Evolutionary conservation across 2,113 vertebrate species (phyloP).

Genomic region (Mystacornis crossleyi): DNA sequence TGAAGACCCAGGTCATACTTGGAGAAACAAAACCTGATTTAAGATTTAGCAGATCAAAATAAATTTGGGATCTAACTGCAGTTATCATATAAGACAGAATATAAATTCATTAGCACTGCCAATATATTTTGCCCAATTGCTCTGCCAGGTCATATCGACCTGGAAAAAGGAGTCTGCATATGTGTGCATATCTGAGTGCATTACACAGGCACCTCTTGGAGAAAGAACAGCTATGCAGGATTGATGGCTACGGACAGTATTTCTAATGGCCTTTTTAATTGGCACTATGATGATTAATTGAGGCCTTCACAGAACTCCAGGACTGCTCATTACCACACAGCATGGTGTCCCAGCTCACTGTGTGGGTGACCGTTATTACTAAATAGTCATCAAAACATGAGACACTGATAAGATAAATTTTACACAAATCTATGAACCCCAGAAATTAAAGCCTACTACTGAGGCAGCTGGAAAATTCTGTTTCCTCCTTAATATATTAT

Average conservation of each 20-base stretch:
- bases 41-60: background rate
- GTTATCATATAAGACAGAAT: background rate
- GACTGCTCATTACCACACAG: constrained; percentile 70
- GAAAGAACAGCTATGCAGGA: constrained; percentile 31
- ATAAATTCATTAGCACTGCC: background rate
- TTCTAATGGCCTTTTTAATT: constrained; percentile 74
- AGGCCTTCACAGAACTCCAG: constrained; percentile 54
- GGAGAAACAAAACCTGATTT: background rate
- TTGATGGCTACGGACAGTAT: constrained; percentile 39
- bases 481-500: background rate
- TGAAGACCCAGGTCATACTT: background rate
- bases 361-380: constrained; percentile 52
- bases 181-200: background rate
- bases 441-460: constrained; percentile 22
- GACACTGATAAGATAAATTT: constrained; percentile 34
- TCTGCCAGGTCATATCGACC: background rate
- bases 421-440: background rate
- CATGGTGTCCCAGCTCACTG: background rate
- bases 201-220: background rate
- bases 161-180: background rate
- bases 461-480: background rate
- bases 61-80: background rate
- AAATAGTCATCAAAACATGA: constrained; percentile 36
- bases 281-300: constrained; percentile 70
- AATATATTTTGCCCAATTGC: background rate